Base-by-base conservation (phyloP, 1,140 invertebrate species). In the Varroa destructor region DNA sequence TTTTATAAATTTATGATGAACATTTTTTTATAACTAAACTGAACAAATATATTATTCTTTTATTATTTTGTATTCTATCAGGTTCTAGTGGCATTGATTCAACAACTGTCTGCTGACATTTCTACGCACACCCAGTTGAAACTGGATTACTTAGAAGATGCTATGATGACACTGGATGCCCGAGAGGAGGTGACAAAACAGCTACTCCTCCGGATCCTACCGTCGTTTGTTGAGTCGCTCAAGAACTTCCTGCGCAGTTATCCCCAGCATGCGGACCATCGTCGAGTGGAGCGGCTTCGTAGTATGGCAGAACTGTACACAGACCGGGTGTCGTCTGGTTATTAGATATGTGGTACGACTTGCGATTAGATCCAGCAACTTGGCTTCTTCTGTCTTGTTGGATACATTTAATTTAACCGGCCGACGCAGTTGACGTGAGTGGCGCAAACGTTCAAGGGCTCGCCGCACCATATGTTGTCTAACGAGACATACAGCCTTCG, bases 111-210 rank as follows among this genome's bases (percentile, higher is more conserved):
- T 4, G 61, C 61, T 1, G 61, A 67, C 8, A 67, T 67, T 37
- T 67, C 46, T 40, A 67, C 61, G 61, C 61, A 67, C 61, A 67
- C 61, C 61, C 61, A 67, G 46, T 37, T 67, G 40, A 67, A 67
- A 37, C 37, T 67, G 61, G 46, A 67, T 12, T 67, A 67, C 46
- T 37, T 67, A 12, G 61, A 67, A 67, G 61, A 67, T 8, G 61
- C 61, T 8, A 67, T 67, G 61, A 67, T 67, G 61, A 67, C 61
- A 14, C 61, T 67, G 61, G 61, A 67, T 40, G 61, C 61, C 10
- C 61, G 37, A 40, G 61, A 67, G 3, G 61, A 67, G 46, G 61
- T 67, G 14, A 67, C 61, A 37, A 67, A 40, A 37, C 61, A 67
- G 40, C 37, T 67, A 1, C 61, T 67, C n/a, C 12, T 67, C 3